These are phyloP conservation scores for Podiceps cristatus DNA, from an alignment of 2,113 vertebrate genomes.

Conservation along the genomic window DNA sequence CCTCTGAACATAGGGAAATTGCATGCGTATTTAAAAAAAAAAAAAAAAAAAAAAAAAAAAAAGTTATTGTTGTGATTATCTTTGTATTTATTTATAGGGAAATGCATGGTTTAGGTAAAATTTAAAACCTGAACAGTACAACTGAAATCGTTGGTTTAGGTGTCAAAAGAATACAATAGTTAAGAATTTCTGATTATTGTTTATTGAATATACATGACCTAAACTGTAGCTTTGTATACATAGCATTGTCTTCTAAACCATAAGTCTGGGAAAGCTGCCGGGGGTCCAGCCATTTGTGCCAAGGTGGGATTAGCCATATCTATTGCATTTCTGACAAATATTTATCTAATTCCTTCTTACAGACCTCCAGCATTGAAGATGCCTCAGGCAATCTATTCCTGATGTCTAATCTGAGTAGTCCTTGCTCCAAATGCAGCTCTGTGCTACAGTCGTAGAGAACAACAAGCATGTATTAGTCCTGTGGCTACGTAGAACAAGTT, in stretches of 20 bases:
- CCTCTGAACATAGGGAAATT: neutral
- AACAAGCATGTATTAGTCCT: neutral
- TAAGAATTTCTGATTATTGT: neutral
- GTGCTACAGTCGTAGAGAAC: neutral
- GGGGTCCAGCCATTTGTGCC: neutral
- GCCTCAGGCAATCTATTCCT: neutral
- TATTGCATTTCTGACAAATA: neutral
- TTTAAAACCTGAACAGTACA: neutral
- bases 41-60: neutral
- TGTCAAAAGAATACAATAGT: neutral
- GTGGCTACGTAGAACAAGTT: neutral
- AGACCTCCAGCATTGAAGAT: neutral
- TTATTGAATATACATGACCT: neutral
- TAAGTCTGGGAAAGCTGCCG: neutral
- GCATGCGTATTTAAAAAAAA: neutral
- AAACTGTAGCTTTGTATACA: neutral
- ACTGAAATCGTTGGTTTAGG: neutral
- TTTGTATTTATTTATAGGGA: neutral
- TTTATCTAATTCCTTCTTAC: neutral
- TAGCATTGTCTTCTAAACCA: neutral
- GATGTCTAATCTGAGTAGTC: neutral
- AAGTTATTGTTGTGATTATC: neutral
- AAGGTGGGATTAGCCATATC: neutral
- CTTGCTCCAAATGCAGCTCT: neutral
- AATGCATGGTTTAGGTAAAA: neutral